phyloP scores from a whole-genome alignment of 2,888 invertebrate genomes.

The Parascotia fuliginaria region DNA sequence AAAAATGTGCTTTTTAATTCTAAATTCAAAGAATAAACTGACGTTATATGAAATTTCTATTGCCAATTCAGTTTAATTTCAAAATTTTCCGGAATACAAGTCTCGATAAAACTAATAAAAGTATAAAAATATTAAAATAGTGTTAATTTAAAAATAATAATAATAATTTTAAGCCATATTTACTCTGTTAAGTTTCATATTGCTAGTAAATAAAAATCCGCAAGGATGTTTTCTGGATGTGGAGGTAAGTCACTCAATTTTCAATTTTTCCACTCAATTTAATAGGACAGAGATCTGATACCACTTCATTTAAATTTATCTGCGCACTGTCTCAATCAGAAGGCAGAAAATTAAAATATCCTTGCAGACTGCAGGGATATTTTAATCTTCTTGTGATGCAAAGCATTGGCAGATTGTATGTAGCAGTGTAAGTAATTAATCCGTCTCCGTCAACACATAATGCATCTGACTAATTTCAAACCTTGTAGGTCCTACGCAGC shows the following conservation, averaged over 20 bases:
- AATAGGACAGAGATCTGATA: too few species aligned
- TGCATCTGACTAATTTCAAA: too few species aligned
- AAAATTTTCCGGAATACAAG: slow-evolving; percentile 39
- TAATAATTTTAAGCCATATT: slow-evolving; percentile 12
- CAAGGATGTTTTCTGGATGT: slow-evolving; percentile 3
- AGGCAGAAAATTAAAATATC: too few species aligned
- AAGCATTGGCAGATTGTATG: too few species aligned
- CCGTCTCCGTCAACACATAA: too few species aligned
- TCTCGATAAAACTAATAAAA: slow-evolving; percentile 23
- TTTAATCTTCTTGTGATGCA: too few species aligned
- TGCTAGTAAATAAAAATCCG: not conserved
- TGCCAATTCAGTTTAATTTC: slow-evolving; percentile 31
- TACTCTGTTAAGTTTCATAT: not conserved
- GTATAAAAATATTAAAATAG: slow-evolving; percentile 29
- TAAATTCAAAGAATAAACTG: not conserved
- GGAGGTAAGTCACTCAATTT: not conserved
- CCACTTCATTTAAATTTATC: too few species aligned
- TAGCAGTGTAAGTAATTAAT: too few species aligned
- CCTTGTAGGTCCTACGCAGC: too few species aligned
- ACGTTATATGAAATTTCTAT: not conserved
- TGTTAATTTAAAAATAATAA: slow-evolving; percentile 16
- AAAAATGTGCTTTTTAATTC: not conserved
- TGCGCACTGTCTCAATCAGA: too few species aligned
- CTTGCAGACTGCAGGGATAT: too few species aligned
- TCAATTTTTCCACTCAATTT: too few species aligned